Percentiles rank a stretch among this genome's conserved stretches.
Evolutionary conservation across 2,797 vertebrate genomes (phyloP).

Genomic region (Eulemur mongoz): DNA sequence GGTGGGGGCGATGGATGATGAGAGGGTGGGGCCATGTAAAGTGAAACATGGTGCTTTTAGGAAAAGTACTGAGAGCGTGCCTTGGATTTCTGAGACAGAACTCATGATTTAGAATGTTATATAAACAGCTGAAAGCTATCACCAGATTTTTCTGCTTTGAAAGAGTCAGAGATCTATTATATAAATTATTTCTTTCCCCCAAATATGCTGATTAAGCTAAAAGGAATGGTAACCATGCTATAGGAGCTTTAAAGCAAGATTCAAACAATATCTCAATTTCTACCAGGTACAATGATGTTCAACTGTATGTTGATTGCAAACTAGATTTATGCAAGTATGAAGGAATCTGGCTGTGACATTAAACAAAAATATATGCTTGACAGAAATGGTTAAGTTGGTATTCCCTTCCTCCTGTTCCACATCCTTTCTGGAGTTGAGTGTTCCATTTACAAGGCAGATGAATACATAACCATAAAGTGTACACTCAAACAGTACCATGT

Average conservation of each 20-base stretch:
- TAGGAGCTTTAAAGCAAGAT: slow-evolving; percentile 1
- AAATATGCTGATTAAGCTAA: neutral
- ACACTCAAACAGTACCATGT: neutral
- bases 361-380: neutral
- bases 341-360: neutral
- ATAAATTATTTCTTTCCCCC: neutral
- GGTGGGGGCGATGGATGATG: neutral
- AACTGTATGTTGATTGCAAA: neutral
- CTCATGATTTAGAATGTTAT: neutral
- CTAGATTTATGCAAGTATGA: neutral
- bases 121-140: neutral
- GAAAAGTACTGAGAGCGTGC: neutral
- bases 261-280: neutral
- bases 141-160: slow-evolving; percentile 13
- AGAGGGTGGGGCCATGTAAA: neutral
- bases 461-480: neutral
- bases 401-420: neutral
- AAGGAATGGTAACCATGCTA: neutral
- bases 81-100: neutral
- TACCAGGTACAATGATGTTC: neutral
- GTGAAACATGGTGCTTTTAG: neutral
- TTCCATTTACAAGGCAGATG: neutral
- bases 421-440: neutral
- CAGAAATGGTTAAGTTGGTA: neutral
- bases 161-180: neutral